These are phyloP conservation scores for Pseudolycoriella hygida DNA, from an alignment of 2,888 invertebrate genomes.

Conservation along the genomic window DNA sequence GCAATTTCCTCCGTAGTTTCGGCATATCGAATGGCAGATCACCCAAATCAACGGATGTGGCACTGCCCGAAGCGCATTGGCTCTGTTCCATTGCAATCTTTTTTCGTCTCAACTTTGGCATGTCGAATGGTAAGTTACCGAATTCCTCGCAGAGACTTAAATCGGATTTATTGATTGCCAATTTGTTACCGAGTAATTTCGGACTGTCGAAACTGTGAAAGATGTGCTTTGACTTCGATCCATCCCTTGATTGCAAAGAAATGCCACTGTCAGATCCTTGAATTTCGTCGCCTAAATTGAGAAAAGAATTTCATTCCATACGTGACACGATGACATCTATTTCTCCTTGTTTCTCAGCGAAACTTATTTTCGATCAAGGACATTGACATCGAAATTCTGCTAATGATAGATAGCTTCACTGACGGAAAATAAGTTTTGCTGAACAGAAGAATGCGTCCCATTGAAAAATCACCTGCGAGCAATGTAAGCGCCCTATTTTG, in stretches of 20 bases:
- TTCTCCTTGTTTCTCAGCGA: too few species aligned
- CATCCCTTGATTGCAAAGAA: slow-evolving; percentile 67
- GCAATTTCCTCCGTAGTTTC: slow-evolving; percentile 57
- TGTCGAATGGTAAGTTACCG: slow-evolving; percentile 71
- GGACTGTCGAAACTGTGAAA: slow-evolving; percentile 32
- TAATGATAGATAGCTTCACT: too few species aligned
- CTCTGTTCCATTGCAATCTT: slow-evolving; percentile 44
- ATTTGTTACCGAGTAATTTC: slow-evolving; percentile 28
- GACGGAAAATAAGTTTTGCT: too few species aligned
- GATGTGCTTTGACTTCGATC: slow-evolving; percentile 28
- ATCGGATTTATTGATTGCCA: slow-evolving; percentile 20
- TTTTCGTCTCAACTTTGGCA: slow-evolving; percentile 66
- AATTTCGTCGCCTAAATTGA: slow-evolving; percentile 38
- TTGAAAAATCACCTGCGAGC: slow-evolving; percentile 35
- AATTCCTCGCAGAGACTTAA: slow-evolving; percentile 46
- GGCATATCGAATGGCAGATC: slow-evolving; percentile 87
- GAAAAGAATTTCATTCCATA: too few species aligned
- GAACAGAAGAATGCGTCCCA: too few species aligned
- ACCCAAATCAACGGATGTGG: slow-evolving; percentile 57
- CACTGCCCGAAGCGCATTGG: slow-evolving; percentile 49
- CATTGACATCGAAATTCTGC: too few species aligned
- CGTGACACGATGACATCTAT: not conserved
- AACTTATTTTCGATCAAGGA: too few species aligned
- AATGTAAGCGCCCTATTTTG: slow-evolving; percentile 63
- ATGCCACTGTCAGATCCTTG: slow-evolving; percentile 80